Evolutionary conservation across 2,888 invertebrate genomes (phyloP), one percentile per base, ranked within the genome.

Genomic region (Colletes collaris): DNA sequence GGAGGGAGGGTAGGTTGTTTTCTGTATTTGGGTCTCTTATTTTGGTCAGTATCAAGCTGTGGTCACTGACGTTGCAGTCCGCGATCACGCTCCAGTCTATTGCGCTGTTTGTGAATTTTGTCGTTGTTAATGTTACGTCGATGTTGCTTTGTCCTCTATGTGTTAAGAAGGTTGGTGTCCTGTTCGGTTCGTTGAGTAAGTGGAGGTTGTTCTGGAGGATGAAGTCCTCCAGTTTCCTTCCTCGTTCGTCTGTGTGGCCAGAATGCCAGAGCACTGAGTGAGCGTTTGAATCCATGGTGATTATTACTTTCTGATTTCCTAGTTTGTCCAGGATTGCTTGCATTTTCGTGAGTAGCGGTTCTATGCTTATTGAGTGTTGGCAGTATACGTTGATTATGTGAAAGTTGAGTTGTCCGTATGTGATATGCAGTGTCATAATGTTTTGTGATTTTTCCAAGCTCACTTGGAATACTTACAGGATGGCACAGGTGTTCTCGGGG

Each of bases 61-160:
- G 53, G 3, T 53, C 53, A 16, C 53, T 53, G 6, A 16, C 8
- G 16, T 0, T 3, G 16, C 8, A 16, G 3, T 53, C 0, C 6
- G 7, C 8, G 8, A 3, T 8, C 7, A n/a, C 0, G 8, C 4
- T 8, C 53, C n/a, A 53, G 8, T 10, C 1, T 0, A 53, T 19
- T 0, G n/a, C 53, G 16, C 7, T 53, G n/a, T 16, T 16, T 1
- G 19, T 0, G 8, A 53, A 7, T 7, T 10, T 53, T 0, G 6
- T 11, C 0, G 67, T 63, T 1, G 46, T 58, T 8, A 79, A 1
- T 0, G 72, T 82, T 0, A 82, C 40, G 4, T 79, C 79, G 0
- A 82, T 82, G 10, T 79, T 74, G 0, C 71, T 63, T 0, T 50
- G 11, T 0, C 82, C 76, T 10, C 13, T 49, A 0, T 7, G 3